Evolutionary conservation across 2,888 invertebrate species (phyloP).

Genomic region (Deilephila porcellus): DNA sequence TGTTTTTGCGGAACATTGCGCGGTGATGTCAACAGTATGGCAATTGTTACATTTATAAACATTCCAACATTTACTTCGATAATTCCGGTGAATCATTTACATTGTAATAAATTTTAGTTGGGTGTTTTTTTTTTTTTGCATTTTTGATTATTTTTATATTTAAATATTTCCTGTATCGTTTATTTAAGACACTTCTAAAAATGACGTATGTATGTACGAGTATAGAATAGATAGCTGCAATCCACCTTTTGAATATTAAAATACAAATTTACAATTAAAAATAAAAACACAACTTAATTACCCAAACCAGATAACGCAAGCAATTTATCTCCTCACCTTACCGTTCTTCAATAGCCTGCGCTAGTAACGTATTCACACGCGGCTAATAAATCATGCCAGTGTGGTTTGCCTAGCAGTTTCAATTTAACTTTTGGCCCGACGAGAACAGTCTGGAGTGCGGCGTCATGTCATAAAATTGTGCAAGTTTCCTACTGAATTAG

Average conservation of each 20-base stretch:
- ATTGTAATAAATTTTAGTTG: no score
- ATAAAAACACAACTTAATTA: background rate
- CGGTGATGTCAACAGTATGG: background rate
- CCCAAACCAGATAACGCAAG: background rate
- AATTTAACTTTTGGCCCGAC: conserved; percentile 75
- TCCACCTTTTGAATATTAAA: no score
- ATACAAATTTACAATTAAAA: background rate
- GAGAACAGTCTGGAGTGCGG: conserved; percentile 44
- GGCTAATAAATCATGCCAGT: conserved; percentile 76
- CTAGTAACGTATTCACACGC: conserved; percentile 64
- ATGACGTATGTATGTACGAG: no score
- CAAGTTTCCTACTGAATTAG: conserved; percentile 50
- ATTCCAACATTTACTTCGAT: no score
- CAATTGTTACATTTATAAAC: background rate
- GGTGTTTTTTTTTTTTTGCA: no score
- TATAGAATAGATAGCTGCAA: no score
- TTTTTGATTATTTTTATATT: no score
- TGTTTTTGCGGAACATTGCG: background rate
- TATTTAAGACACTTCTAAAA: no score
- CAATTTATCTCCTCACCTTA: background rate
- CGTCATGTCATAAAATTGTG: conserved; percentile 59
- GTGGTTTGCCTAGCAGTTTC: conserved; percentile 80
- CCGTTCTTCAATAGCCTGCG: background rate
- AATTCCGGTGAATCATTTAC: no score
- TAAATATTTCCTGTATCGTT: no score